Evolutionary conservation across 2,888 invertebrate genomes (phyloP).

Genomic region (Pristionchus fissidentatus): DNA sequence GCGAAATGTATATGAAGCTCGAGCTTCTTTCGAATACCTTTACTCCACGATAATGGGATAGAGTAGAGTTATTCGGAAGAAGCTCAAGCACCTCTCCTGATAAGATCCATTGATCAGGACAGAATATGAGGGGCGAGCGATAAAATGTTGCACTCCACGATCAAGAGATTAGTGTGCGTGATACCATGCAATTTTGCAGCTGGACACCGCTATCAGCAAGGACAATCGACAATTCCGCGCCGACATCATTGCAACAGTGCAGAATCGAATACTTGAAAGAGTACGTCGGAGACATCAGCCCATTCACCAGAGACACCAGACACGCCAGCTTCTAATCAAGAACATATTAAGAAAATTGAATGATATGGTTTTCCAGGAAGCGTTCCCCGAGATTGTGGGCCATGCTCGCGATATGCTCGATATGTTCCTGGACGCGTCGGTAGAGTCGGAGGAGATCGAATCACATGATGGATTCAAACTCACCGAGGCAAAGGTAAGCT

Average conservation of each 20-base stretch:
- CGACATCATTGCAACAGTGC: neutral
- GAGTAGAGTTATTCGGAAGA: too few species aligned
- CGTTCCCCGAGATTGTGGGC: neutral
- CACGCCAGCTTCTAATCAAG: too few species aligned
- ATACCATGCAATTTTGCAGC: neutral
- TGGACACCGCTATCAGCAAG: slow-evolving; percentile 18
- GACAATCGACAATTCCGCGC: neutral
- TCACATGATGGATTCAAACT: neutral
- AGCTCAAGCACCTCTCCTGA: too few species aligned
- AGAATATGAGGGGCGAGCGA: too few species aligned
- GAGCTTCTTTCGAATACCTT: too few species aligned
- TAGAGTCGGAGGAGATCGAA: neutral
- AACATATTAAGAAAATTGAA: neutral
- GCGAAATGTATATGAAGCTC: too few species aligned
- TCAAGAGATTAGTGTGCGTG: too few species aligned
- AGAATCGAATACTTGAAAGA: neutral
- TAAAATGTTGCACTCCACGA: too few species aligned
- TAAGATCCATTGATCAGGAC: too few species aligned
- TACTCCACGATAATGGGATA: too few species aligned
- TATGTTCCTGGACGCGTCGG: neutral
- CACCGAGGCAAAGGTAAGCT: neutral
- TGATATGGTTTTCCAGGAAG: neutral
- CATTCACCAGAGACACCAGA: too few species aligned
- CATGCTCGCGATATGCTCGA: neutral
- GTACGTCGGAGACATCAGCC: neutral